These are phyloP conservation scores for Leucozona laternaria DNA, from an alignment of 2,888 invertebrate genomes.

Conservation along the genomic window DNA sequence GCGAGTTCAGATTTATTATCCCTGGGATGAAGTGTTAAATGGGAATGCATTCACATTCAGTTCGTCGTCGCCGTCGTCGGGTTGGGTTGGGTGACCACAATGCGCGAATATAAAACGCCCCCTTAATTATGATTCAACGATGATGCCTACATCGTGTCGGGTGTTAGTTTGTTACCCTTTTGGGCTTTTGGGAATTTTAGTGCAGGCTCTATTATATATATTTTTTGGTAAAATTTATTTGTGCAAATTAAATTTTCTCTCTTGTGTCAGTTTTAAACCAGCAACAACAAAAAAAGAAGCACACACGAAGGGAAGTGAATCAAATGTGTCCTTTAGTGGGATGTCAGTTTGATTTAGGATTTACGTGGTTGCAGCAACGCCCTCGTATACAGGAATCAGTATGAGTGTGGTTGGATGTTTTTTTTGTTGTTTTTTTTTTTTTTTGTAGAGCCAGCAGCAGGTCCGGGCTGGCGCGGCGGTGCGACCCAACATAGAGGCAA, in stretches of 20 bases:
- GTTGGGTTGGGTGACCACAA: slow-evolving; percentile 59
- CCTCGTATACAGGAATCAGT: slow-evolving; percentile 39
- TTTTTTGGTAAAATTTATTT: slow-evolving; percentile 70
- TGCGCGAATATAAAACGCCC: slow-evolving; percentile 57
- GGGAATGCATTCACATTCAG: slow-evolving; percentile 57
- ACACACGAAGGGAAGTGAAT: slow-evolving; percentile 51
- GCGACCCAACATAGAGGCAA: not conserved
- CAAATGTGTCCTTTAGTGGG: slow-evolving; percentile 72
- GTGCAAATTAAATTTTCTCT: slow-evolving; percentile 70
- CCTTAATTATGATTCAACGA: slow-evolving; percentile 72
- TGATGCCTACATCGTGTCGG: slow-evolving; percentile 17
- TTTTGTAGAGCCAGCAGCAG: slow-evolving; percentile 25
- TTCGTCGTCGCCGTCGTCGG: not conserved
- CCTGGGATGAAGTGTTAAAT: slow-evolving; percentile 48
- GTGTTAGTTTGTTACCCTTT: slow-evolving; percentile 44
- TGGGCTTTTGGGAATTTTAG: slow-evolving; percentile 53
- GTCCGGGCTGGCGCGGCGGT: not conserved
- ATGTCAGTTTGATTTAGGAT: slow-evolving; percentile 74
- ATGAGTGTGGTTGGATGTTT: slow-evolving; percentile 39
- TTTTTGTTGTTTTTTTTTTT: not conserved
- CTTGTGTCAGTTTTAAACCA: slow-evolving; percentile 30
- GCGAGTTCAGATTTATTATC: slow-evolving; percentile 68
- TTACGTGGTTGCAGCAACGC: slow-evolving; percentile 66
- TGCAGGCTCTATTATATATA: slow-evolving; percentile 17
- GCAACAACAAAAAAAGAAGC: not conserved